phyloP scores from a whole-genome alignment of 1,140 invertebrate species.

The Hylyphantes graminicola region DNA sequence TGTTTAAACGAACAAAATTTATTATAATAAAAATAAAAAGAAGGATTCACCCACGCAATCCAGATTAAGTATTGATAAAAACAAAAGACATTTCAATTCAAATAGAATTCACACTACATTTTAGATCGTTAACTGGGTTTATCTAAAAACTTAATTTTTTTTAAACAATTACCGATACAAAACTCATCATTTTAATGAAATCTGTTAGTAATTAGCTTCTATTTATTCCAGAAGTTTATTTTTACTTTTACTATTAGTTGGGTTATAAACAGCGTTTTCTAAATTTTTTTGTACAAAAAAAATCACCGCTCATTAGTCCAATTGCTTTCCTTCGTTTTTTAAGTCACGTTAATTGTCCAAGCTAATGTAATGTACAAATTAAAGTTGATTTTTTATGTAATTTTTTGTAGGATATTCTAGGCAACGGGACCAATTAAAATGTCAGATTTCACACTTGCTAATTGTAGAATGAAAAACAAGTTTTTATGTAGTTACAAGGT shows the following conservation, averaged over 20 bases:
- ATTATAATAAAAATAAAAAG: neutral
- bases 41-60: neutral
- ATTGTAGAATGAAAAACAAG: too few species aligned
- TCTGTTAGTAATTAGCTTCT: slow-evolving; percentile 41
- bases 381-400: slow-evolving; percentile 19
- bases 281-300: slow-evolving; percentile 10
- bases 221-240: slow-evolving; percentile 18
- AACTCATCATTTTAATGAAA: slow-evolving; percentile 50
- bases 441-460: neutral
- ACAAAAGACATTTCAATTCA: too few species aligned
- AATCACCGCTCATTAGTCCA: slow-evolving; percentile 42
- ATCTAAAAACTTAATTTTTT: neutral
- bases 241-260: slow-evolving; percentile 41
- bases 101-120: neutral
- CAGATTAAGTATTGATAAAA: too few species aligned
- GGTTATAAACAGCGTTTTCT: slow-evolving; percentile 30
- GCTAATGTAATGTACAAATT: slow-evolving; percentile 37
- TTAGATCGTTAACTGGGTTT: slow-evolving; percentile 28
- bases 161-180: slow-evolving; percentile 43
- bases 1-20: neutral
- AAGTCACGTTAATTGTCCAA: slow-evolving; percentile 20
- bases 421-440: slow-evolving; percentile 17
- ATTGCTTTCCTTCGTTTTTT: slow-evolving; percentile 30
- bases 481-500: too few species aligned
- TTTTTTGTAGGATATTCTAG: neutral